phyloP scores from a whole-genome alignment of 1,140 invertebrate genomes.

The Drosophila eugracilis region DNA sequence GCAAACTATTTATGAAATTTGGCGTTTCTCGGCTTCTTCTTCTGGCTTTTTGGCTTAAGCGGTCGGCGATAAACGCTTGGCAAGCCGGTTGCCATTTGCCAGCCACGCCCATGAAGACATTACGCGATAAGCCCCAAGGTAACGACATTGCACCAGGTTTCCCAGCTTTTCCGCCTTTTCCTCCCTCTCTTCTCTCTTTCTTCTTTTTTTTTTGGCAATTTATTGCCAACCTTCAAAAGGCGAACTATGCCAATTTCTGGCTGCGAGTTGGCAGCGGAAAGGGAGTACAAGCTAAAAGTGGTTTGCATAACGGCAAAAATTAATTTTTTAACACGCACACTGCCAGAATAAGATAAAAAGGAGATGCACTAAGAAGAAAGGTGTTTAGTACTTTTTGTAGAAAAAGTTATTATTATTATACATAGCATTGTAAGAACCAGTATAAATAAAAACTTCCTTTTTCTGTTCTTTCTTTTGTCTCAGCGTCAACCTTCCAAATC shows the following conservation, averaged over 20 bases:
- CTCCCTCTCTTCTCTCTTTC: neutral
- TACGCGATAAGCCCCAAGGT: conserved; percentile 71
- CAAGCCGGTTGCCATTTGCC: conserved; percentile 61
- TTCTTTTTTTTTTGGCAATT: conserved; percentile 54
- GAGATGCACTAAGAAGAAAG: neutral
- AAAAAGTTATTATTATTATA: neutral
- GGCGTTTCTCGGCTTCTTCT: conserved; percentile 1
- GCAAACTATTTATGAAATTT: conserved; percentile 69
- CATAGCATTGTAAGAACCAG: neutral
- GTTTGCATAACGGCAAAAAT: conserved; percentile 72
- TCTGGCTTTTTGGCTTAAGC: conserved; percentile 24
- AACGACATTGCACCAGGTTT: conserved; percentile 62
- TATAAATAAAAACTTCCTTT: no score
- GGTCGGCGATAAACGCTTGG: conserved; percentile 61
- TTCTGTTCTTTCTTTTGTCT: no score
- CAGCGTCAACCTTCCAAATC: no score
- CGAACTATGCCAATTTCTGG: conserved; percentile 68
- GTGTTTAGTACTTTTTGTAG: no score
- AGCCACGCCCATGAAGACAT: conserved; percentile 58
- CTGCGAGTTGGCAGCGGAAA: conserved; percentile 6
- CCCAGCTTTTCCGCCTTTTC: no score
- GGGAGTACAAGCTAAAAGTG: conserved; percentile 24
- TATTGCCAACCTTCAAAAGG: conserved; percentile 66
- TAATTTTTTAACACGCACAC: conserved; percentile 78
- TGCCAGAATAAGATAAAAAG: conserved; percentile 1